Evolutionary conservation across 1,140 invertebrate species (phyloP).

Genomic region (Leptopilina clavipes): DNA sequence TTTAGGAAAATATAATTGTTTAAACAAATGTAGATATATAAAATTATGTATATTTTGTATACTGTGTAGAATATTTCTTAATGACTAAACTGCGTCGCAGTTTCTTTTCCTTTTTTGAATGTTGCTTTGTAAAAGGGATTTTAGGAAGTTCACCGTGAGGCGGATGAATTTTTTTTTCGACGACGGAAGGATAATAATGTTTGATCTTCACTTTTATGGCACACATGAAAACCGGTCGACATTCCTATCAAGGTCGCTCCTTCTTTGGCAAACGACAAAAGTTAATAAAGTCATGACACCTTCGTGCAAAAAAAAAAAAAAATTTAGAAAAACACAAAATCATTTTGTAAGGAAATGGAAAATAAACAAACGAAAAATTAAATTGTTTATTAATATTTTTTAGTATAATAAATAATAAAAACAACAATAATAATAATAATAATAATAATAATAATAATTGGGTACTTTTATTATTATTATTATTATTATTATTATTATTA

Average conservation of each 20-base stretch:
- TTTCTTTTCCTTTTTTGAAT: neutral
- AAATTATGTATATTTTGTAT: too few species aligned
- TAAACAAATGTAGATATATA: too few species aligned
- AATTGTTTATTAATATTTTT: too few species aligned
- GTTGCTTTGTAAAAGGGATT: neutral
- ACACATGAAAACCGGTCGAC: slow-evolving; percentile 17
- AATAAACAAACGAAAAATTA: too few species aligned
- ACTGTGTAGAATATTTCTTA: neutral
- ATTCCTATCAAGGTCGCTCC: slow-evolving; percentile 27
- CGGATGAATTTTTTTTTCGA: slow-evolving; percentile 14
- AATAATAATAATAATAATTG: too few species aligned
- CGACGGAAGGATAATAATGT: slow-evolving; percentile 15
- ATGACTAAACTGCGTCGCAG: neutral
- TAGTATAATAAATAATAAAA: too few species aligned
- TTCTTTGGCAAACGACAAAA: neutral
- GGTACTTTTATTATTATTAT: too few species aligned
- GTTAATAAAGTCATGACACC: neutral
- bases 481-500: too few species aligned
- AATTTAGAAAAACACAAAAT: too few species aligned
- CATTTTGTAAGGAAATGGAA: neutral
- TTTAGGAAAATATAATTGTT: too few species aligned
- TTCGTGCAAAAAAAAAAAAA: neutral
- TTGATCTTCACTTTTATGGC: slow-evolving; percentile 24
- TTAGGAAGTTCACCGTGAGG: neutral
- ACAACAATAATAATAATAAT: too few species aligned